Percentiles rank a stretch among this genome's conserved stretches.
These are phyloP conservation scores for Battus philenor DNA, from an alignment of 1,140 invertebrate genomes.

Conservation along the genomic window DNA sequence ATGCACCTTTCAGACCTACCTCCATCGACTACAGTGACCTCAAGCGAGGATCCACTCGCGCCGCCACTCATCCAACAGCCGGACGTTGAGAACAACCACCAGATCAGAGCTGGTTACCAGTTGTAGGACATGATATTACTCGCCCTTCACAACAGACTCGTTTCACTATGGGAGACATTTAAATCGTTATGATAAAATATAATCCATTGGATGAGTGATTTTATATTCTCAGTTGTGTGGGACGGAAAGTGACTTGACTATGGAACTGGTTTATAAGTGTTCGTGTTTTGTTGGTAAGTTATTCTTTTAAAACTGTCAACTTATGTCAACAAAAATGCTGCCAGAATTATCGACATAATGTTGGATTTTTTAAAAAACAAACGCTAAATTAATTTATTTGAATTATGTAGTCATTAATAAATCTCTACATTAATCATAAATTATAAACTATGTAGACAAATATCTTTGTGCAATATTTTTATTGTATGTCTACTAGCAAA, in stretches of 20 bases:
- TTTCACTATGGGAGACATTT: conserved; percentile 38
- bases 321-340: too few relatives aligned
- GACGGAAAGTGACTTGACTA: background rate
- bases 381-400: too few relatives aligned
- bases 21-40: conserved; percentile 54
- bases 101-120: conserved; percentile 44
- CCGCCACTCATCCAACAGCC: conserved; percentile 53
- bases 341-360: too few relatives aligned
- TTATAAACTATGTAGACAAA: too few relatives aligned
- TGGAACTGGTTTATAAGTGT: background rate
- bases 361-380: too few relatives aligned
- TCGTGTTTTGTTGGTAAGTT: background rate
- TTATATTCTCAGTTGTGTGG: background rate
- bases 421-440: too few relatives aligned
- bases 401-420: too few relatives aligned
- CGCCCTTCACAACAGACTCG: conserved; percentile 33
- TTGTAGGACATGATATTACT: conserved; percentile 52
- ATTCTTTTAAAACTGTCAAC: background rate
- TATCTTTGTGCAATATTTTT: too few relatives aligned
- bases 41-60: conserved; percentile 54
- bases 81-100: conserved; percentile 38
- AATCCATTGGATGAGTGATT: conserved; percentile 19
- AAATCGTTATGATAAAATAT: conserved; percentile 40
- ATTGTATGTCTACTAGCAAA: too few relatives aligned
- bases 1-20: conserved; percentile 36